phyloP scores from a whole-genome alignment of 1,140 invertebrate species.

The Calycopis cecrops region DNA sequence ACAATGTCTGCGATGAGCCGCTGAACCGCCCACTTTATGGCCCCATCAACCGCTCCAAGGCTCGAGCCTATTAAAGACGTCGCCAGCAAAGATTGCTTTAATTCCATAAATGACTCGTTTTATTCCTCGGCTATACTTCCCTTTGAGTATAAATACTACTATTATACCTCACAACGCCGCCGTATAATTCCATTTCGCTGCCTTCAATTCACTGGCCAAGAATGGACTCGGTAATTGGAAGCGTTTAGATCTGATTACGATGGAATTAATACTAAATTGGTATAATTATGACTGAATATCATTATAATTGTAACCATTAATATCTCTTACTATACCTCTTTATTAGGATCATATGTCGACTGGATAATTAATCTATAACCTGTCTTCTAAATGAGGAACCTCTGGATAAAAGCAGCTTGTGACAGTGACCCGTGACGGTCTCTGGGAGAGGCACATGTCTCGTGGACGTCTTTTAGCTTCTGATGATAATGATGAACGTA shows the following conservation, averaged over 20 bases:
- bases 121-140: conserved; percentile 15
- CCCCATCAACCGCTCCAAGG: not conserved
- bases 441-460: too few species aligned
- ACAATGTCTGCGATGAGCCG: not conserved
- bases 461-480: too few species aligned
- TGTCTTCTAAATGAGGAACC: too few species aligned
- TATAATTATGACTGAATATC: too few species aligned
- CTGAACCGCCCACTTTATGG: not conserved
- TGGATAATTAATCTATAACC: too few species aligned
- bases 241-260: not conserved
- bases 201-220: not conserved
- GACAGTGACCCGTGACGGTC: too few species aligned
- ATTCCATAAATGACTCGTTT: conserved; percentile 30
- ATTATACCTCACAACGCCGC: conserved; percentile 3
- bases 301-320: too few species aligned
- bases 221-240: not conserved
- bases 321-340: too few species aligned
- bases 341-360: too few species aligned
- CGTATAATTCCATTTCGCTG: conserved; percentile 1
- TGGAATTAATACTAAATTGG: not conserved
- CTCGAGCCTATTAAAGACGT: conserved; percentile 37
- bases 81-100: conserved; percentile 36
- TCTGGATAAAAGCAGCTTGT: too few species aligned
- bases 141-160: conserved; percentile 10
- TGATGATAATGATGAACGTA: too few species aligned